Conservation (phyloP, 2,113 vertebrate genomes). For the Cranoglanis bouderius region DNA sequence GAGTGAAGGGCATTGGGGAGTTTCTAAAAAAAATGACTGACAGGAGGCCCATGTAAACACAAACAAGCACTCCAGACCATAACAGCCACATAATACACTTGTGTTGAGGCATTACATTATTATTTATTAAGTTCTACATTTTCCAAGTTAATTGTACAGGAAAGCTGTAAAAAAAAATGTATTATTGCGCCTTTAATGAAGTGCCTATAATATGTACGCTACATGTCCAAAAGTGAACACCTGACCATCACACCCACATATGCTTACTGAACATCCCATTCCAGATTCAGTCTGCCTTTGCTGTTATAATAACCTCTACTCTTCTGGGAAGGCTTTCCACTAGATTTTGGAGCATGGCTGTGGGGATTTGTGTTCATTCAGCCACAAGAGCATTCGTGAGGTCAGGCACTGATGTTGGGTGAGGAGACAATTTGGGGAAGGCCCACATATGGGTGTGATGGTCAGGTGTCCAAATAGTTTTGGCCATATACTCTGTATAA, state of each 20-base stretch:
- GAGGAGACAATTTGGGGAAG: not conserved
- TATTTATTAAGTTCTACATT: not conserved
- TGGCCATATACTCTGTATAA: not conserved
- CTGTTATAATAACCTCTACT: not conserved
- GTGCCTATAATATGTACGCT: not conserved
- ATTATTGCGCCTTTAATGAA: not conserved
- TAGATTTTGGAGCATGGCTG: not conserved
- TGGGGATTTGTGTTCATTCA: not conserved
- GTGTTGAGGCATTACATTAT: not conserved
- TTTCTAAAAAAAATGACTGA: not conserved
- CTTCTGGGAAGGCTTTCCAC: not conserved
- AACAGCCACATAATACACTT: not conserved
- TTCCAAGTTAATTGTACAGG: not conserved
- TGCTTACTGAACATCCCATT: not conserved
- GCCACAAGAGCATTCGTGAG: not conserved
- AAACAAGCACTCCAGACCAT: not conserved
- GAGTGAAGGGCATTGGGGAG: not conserved
- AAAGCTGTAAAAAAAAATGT: no score
- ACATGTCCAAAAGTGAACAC: not conserved
- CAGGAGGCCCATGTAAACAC: not conserved
- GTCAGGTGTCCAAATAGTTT: not conserved
- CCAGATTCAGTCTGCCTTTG: not conserved
- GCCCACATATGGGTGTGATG: not conserved
- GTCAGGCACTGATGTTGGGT: not conserved
- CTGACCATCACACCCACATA: not conserved